Conservation (phyloP, 2,113 vertebrate species). For the Pachyramphus minor region DNA sequence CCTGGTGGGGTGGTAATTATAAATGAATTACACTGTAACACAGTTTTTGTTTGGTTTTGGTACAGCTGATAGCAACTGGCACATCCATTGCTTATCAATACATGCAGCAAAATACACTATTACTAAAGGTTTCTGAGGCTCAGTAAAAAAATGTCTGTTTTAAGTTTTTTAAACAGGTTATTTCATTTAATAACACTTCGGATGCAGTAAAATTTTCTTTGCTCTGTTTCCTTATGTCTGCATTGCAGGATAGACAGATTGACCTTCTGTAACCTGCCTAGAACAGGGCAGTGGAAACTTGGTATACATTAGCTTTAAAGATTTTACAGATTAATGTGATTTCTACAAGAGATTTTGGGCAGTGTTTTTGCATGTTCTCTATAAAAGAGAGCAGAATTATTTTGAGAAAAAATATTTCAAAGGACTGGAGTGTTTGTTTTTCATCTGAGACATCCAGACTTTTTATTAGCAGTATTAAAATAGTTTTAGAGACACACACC, state of each 20-base stretch:
- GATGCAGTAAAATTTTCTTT: neutral
- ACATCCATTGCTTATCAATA: neutral
- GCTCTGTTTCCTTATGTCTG: neutral
- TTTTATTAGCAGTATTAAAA: constrained; percentile 3
- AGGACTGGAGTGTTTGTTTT: neutral
- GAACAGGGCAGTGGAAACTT: neutral
- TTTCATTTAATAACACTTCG: neutral
- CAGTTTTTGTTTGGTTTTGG: neutral
- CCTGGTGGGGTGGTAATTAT: neutral
- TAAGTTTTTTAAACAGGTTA: neutral
- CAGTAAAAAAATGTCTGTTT: neutral
- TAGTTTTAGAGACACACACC: neutral
- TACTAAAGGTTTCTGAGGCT: neutral
- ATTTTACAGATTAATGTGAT: neutral
- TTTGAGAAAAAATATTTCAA: neutral
- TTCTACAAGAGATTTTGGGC: neutral
- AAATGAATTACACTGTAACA: fast-evolving
- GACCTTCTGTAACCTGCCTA: neutral
- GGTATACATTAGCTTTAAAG: neutral
- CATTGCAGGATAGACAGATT: neutral
- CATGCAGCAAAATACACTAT: neutral
- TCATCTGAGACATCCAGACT: neutral
- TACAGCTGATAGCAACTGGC: neutral
- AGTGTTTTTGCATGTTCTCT: neutral
- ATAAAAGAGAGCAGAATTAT: neutral